Evolutionary conservation across 2,888 invertebrate species (phyloP), one percentile per base, ranked within the genome.

Genomic region (Pteria penguin): DNA sequence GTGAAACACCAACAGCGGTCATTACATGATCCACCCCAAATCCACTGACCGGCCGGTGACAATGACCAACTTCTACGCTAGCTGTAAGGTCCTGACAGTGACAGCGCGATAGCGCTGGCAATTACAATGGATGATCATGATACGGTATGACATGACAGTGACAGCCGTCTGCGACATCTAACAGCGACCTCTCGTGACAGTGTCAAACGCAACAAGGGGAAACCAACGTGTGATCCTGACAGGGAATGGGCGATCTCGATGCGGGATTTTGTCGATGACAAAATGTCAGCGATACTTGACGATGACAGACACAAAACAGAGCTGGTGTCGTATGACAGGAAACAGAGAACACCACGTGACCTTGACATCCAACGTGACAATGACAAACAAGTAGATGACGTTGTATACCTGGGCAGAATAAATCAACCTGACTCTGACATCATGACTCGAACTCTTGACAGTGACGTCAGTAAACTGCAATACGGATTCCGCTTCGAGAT

Each of bases 321-420:
- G 61, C 65, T 18, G 75, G 75, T 11, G 52, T 45, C 31, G 55
- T 65, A 5, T 75, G 75, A 75, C 70, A 75, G 18, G 75, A 75
- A 24, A 70, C 36, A n/a, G 71, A 63, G 1, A 69, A 69, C 18
- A 33, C 55, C 4, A 32, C 63, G n/a, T 75, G 75, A 75, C 66
- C 70, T 26, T 75, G 75, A 75, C 75, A 71, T 27, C 65, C 65
- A 57, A 58, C 29, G 27, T 75, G 75, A 76, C 79, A 76, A 52
- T 79, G 79, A 75, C 79, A 71, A 8, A 55, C 60, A 14, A 31
- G 32, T 33, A 11, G 69, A 11, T 75, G 75, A 72, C 68, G 36
- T 18, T 76, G 72, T 45, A 68, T 18, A 45, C 32, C 32, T 55
- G 24, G 29, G n/a, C 33, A 45, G 22, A 45, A 26, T n/a, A 26